Base-by-base conservation (phyloP, 2,888 invertebrate species). In the Steinernema scapterisci region DNA sequence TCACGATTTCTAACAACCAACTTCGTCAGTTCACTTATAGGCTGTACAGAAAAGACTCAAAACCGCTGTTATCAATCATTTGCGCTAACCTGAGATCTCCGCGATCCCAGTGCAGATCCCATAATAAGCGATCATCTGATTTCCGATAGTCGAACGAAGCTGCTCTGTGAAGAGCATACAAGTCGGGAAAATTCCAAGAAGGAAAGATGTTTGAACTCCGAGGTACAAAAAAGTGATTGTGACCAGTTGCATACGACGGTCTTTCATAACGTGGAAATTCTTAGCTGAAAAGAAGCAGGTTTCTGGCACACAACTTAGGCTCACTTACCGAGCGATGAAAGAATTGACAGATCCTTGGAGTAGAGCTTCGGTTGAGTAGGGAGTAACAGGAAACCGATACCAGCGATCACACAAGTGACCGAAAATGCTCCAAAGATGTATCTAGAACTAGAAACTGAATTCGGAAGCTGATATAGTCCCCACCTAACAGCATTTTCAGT, bases 91-190 rank as follows among this genome's bases (percentile, higher is more conserved):
- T 11, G 27, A 25, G n/a, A 63, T 63, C 25, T 63, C 63, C 16
- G 27, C 63, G 6, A 38, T n/a, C 27, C 63, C 63, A 27, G 31
- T 63, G 31, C 16, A 16, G 1, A 63, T 13, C 16, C 63, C 63
- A 38, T 63, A 63, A 31, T 27, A 63, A 1, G 31, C 63, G 7
- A 25, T 63, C 16, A 63, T 13, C 16, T 63, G 63, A 31, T 63
- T 63, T 13, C 63, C 63, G 5, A 63, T 27, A 25, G 63, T 63
- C 27, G 38, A 63, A 6, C 63, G 63, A 1, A 63, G 31, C 63
- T 63, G 27, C 31, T 63, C 63, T 7, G 63, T 27, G 31, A 63
- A 63, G 25, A 63, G 63, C 63, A 63, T 63, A 38, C 63, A 63
- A 13, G 63, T 63, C 9, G 63, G 63, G 16, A 63, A 63, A n/a